phyloP scores from a whole-genome alignment of 2,797 vertebrate genomes.

The Myotis findleyi region DNA sequence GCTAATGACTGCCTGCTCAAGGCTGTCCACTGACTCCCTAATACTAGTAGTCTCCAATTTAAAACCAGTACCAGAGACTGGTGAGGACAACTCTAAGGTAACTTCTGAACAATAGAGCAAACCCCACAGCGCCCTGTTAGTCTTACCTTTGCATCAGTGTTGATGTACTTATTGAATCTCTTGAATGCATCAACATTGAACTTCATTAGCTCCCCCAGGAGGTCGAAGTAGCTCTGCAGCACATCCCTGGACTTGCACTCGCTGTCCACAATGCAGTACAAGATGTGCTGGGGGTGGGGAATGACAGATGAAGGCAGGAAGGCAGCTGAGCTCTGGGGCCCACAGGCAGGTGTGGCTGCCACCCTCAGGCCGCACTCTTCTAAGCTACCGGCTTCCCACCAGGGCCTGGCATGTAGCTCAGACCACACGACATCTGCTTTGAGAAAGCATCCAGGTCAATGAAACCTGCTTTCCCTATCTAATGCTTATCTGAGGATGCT shows the following conservation, averaged over 20 bases:
- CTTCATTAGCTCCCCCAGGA: constrained; percentile 99
- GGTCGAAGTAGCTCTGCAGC: constrained; percentile 99
- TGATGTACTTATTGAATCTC: constrained; percentile 99
- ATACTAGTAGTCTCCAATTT: background rate
- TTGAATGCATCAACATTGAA: constrained; percentile 99
- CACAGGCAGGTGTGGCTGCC: background rate
- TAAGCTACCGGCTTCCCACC: background rate
- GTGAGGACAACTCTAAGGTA: background rate
- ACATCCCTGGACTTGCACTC: constrained; percentile 98
- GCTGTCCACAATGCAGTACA: constrained; percentile 99
- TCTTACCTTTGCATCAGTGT: constrained; percentile 97
- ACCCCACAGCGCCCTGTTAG: background rate
- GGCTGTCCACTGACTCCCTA: background rate
- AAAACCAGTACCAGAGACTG: background rate
- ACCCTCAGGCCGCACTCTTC: background rate
- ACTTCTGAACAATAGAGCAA: background rate
- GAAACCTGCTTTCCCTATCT: background rate
- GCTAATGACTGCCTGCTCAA: background rate
- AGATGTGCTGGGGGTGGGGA: constrained; percentile 93
- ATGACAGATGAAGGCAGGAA: constrained; percentile 3
- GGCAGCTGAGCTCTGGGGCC: background rate
- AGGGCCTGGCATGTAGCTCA: background rate
- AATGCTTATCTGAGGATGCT: background rate
- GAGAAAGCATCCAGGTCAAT: background rate
- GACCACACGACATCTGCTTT: background rate